Evolutionary conservation across 2,797 vertebrate genomes (phyloP).

Genomic region (Onychomys torridus): DNA sequence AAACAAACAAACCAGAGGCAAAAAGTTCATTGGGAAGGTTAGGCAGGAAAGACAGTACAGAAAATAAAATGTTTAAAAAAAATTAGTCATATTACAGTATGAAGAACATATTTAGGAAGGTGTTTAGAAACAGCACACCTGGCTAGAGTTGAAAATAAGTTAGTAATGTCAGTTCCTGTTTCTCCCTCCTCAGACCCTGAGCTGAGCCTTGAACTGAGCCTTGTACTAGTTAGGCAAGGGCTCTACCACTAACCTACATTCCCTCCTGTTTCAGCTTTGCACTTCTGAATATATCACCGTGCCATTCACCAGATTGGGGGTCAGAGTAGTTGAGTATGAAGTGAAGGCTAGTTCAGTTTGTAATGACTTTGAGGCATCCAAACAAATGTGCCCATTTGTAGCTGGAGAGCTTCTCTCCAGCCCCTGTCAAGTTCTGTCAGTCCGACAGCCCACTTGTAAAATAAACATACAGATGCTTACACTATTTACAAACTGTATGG

Average conservation of each 20-base stretch:
- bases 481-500: no score
- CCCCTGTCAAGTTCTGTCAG: no score
- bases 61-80: background rate
- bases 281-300: background rate
- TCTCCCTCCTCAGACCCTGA: background rate
- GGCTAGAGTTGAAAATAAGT: background rate
- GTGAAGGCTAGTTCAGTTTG: background rate
- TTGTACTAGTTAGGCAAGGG: background rate
- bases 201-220: background rate
- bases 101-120: background rate
- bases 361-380: background rate
- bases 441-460: no score
- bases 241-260: background rate
- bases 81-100: background rate
- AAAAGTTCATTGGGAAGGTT: background rate
- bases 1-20: background rate
- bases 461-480: no score
- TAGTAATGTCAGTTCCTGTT: background rate
- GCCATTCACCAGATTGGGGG: background rate
- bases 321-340: background rate
- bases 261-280: background rate
- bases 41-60: background rate
- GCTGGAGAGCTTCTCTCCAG: no score
- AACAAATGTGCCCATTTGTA: background rate
- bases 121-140: background rate